A percentile compares a stretch with the other conserved stretches of the same genome.
phyloP scores from a whole-genome alignment of 1,140 invertebrate genomes.

The Drosophila rhopaloa region DNA sequence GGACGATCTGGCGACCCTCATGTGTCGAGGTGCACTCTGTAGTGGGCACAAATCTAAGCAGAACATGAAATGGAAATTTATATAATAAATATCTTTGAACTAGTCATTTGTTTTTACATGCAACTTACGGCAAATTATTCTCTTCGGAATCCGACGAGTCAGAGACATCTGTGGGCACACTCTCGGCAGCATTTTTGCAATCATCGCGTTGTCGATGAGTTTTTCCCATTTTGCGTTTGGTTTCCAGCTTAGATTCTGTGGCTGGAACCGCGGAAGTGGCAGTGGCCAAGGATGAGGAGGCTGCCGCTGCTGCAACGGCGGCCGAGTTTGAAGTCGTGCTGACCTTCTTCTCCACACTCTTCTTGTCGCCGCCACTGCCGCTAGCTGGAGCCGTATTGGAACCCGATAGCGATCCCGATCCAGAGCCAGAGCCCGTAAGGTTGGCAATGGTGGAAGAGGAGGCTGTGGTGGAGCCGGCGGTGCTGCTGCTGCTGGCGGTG shows the following conservation, averaged over 20 bases:
- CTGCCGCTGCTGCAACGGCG: constrained; percentile 6
- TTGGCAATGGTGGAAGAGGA: constrained; percentile 21
- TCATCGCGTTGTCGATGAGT: constrained; percentile 68
- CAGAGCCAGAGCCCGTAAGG: constrained; percentile 25
- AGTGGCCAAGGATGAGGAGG: not conserved
- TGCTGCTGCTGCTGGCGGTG: constrained; percentile 23
- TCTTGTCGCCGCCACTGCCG: constrained; percentile 27
- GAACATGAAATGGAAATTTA: not conserved
- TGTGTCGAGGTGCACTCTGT: constrained; percentile 89
- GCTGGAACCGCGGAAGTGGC: constrained; percentile 4
- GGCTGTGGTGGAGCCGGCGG: constrained; percentile 17
- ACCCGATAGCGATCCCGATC: constrained; percentile 27
- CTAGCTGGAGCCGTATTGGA: constrained; percentile 18
- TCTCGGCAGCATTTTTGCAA: constrained; percentile 60
- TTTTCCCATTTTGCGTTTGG: constrained; percentile 72
- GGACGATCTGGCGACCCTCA: constrained; percentile 90
- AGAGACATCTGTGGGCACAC: constrained; percentile 90
- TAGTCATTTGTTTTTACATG: too few species aligned
- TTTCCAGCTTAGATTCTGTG: constrained; percentile 35
- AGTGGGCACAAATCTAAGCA: constrained; percentile 84
- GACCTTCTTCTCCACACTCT: constrained; percentile 30
- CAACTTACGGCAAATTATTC: constrained; percentile 86
- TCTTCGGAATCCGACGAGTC: constrained; percentile 93
- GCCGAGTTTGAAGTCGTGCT: constrained; percentile 33
- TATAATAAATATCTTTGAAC: too few species aligned